phyloP scores from a whole-genome alignment of 2,888 invertebrate species.

The Caenorhabditis virilis region DNA sequence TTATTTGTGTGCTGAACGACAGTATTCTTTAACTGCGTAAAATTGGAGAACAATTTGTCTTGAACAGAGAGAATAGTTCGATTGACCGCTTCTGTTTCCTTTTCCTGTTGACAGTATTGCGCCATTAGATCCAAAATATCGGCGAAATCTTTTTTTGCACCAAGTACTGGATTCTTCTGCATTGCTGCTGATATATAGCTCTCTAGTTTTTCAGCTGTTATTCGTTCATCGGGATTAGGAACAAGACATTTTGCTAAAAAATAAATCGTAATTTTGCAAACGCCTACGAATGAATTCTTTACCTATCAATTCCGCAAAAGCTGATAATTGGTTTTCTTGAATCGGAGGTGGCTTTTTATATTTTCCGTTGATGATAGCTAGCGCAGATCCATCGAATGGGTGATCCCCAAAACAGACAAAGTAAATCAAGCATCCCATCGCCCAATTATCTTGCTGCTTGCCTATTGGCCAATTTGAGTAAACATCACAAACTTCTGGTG shows the following conservation, averaged over 20 bases:
- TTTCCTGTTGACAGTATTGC: slow-evolving; percentile 6
- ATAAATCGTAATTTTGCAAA: not conserved
- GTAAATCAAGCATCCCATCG: slow-evolving; percentile 36
- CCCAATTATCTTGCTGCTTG: slow-evolving; percentile 36
- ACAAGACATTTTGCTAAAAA: slow-evolving; percentile 28
- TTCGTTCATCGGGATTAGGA: slow-evolving; percentile 30
- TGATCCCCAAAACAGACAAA: slow-evolving; percentile 35
- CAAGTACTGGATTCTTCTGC: slow-evolving; percentile 26
- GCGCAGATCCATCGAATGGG: slow-evolving; percentile 31
- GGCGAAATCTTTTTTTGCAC: slow-evolving; percentile 23
- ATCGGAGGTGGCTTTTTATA: slow-evolving; percentile 35
- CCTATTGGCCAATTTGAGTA: slow-evolving; percentile 37
- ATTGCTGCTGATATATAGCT: slow-evolving; percentile 24
- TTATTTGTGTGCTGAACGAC: slow-evolving; percentile 35
- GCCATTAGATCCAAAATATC: slow-evolving; percentile 31
- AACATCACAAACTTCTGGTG: slow-evolving; percentile 37
- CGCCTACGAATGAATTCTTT: not conserved
- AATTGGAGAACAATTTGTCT: slow-evolving; percentile 31
- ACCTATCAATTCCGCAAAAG: slow-evolving; percentile 27
- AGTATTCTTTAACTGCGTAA: slow-evolving; percentile 22
- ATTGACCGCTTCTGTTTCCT: slow-evolving; percentile 11
- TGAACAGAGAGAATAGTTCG: slow-evolving; percentile 30
- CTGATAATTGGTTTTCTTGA: slow-evolving; percentile 22
- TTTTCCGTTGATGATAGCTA: slow-evolving; percentile 39
- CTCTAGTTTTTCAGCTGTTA: slow-evolving; percentile 23